Conservation (phyloP, 2,113 vertebrate species). For the Camelus bactrianus region DNA sequence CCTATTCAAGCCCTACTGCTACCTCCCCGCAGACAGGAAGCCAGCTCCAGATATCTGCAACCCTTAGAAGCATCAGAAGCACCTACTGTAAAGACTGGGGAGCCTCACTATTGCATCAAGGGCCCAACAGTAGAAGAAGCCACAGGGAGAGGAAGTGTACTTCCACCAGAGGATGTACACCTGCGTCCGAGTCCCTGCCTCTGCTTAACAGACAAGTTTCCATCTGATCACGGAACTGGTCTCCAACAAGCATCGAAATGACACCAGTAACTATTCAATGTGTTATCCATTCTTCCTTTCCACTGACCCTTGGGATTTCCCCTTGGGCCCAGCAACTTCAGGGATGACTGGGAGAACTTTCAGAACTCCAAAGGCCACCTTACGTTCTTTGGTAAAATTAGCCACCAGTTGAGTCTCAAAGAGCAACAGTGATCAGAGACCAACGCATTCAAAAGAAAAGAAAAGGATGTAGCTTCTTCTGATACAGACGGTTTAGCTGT, state of each 20-base stretch:
- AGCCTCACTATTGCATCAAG: background rate
- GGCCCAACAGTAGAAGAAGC: background rate
- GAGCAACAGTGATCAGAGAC: background rate
- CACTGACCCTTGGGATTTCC: background rate
- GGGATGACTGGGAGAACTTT: background rate
- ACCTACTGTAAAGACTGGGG: rapidly evolving
- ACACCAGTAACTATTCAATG: background rate
- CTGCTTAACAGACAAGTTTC: background rate
- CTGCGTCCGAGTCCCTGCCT: no score
- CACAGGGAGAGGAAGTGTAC: background rate
- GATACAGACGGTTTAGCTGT: rapidly evolving
- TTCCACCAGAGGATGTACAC: background rate
- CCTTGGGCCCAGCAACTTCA: background rate
- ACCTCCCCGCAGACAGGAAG: background rate
- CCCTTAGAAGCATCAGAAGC: background rate
- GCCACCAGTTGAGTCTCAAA: background rate
- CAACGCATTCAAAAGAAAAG: background rate
- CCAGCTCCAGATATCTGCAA: background rate
- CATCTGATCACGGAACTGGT: background rate
- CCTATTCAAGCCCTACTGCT: background rate
- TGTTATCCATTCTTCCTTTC: background rate
- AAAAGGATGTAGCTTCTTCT: background rate
- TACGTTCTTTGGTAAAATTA: background rate
- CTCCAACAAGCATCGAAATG: background rate
- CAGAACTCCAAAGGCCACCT: background rate